Base-by-base conservation (phyloP, 2,113 vertebrate species). In the Hippocampus mohnikei region DNA sequence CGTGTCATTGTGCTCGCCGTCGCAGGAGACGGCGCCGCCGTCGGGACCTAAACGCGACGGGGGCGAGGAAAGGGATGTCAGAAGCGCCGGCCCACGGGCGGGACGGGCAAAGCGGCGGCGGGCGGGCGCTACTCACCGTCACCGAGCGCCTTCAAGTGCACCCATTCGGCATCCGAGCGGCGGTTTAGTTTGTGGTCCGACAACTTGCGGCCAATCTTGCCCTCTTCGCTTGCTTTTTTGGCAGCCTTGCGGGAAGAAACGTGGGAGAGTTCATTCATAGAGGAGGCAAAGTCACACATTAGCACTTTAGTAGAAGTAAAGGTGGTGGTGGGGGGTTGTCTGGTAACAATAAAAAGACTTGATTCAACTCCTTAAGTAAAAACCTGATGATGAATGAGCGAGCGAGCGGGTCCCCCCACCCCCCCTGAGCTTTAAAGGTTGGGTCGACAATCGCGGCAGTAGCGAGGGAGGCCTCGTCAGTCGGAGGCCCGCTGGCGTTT, bases 141-240 rank as follows among this genome's bases (percentile, higher is more conserved):
- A 89, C 87, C 90, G 71, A 97, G 90, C 1, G 95, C 93, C 88
- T 94, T 98, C 76, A 99, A 92, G 83, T 97, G 94, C 56, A 99
- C 91, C 97, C 96, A 96, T 89, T 99, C 97, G 10, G 95, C 92
- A 71, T 98, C 94, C 0, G 97, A 96, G 66, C 92, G 94, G 0
- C 93, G 93, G 71, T 96, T 98, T 80, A 97, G 87, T 76, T 96
- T 96, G 75, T 98, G 96, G 85, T 99, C 96, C 0, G 96, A 98
- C 83, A 97, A 88, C 85, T 98, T 98, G 76, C 94, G 94, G 82
- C 95, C 96, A 61, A 95, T 92, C 56, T 92, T 90, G 0, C 93
- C 92, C 37, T 96, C 95, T 80, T 96, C 93, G 0, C 73, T 79
- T 63, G 56, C 89, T 71, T 91, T 93, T 23, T 79, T 89, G 55